Percentiles rank a stretch among this genome's conserved stretches.
phyloP scores from a whole-genome alignment of 1,140 invertebrate species.

The Macrobrachium rosenbergii region DNA sequence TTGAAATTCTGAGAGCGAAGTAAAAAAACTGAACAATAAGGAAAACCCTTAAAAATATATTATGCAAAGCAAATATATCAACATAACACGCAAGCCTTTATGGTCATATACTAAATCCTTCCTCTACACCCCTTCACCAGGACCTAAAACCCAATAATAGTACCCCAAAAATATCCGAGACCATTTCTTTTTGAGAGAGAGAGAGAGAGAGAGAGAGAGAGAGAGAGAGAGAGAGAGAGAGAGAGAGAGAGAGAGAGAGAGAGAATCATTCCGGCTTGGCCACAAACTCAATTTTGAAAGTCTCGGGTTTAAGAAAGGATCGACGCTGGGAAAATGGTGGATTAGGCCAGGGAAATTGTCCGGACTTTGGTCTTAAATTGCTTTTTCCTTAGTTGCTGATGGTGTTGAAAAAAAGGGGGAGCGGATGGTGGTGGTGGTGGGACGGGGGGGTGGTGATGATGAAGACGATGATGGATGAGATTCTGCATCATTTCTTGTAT shows the following conservation, averaged over 20 bases:
- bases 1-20: too few relatives aligned
- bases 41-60: too few relatives aligned
- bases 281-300: conserved; percentile 32
- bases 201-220: conserved; percentile 11
- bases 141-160: too few relatives aligned
- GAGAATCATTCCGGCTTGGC: neutral
- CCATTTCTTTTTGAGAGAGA: neutral
- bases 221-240: neutral
- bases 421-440: too few relatives aligned
- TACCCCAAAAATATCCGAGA: too few relatives aligned
- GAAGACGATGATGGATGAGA: neutral
- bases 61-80: too few relatives aligned
- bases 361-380: conserved; percentile 46
- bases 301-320: neutral
- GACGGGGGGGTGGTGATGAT: too few relatives aligned
- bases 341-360: conserved; percentile 45
- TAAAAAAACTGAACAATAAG: too few relatives aligned
- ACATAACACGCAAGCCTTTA: too few relatives aligned
- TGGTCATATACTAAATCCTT: too few relatives aligned
- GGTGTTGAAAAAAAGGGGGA: neutral
- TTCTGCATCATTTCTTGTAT: neutral
- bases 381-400: conserved; percentile 10
- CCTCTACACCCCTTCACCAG: too few relatives aligned
- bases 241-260: neutral
- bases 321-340: conserved; percentile 18